Base-by-base conservation (phyloP, 2,888 invertebrate genomes). In the Choristoneura rosaceana region DNA sequence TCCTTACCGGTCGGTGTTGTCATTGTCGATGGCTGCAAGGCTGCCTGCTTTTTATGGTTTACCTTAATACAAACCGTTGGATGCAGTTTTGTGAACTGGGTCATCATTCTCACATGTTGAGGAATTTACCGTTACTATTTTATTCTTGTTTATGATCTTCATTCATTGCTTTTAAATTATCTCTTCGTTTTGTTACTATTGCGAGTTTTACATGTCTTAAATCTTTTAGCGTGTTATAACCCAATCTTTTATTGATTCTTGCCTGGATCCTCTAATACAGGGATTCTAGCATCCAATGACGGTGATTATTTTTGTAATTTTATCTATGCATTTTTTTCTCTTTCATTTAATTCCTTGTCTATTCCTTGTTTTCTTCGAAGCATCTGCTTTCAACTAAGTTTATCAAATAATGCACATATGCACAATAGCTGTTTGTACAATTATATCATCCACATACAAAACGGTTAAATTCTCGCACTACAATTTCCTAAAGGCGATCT, bases 1-100 rank as follows among this genome's bases (percentile, higher is more conserved):
- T 84, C 91, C 90, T 87, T 91, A 88, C 87, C 82, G 78, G 89
- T 87, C 82, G 77, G 76, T 80, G 81, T 81, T 81, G 74, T 58
- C 73, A 70, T 73, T 66, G 69, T 69, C 82, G 82, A 81, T 82
- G 78, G 77, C 80, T 76, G 76, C 81, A 81, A 86, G 82, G 82
- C 74, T 76, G 79, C 70, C 74, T 71, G 70, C 76, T 79, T 78
- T 77, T 76, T 77, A 77, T 74, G 74, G 67, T 66, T 73, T 69
- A 66, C 69, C 65, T 73, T 66, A 63, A 63, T 69, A 63, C 50
- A 41, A 55, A 60, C 63, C 63, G 58, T 52, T 70, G 58, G 38
- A 55, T 43, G 58, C 58, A 59, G 59, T 62, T 63, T 68, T 58
- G 68, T 59, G 64, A 68, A 64, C 58, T 58, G 58, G 55, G 55